Base-by-base conservation (phyloP, 2,113 vertebrate species). In the Cacatua alba region DNA sequence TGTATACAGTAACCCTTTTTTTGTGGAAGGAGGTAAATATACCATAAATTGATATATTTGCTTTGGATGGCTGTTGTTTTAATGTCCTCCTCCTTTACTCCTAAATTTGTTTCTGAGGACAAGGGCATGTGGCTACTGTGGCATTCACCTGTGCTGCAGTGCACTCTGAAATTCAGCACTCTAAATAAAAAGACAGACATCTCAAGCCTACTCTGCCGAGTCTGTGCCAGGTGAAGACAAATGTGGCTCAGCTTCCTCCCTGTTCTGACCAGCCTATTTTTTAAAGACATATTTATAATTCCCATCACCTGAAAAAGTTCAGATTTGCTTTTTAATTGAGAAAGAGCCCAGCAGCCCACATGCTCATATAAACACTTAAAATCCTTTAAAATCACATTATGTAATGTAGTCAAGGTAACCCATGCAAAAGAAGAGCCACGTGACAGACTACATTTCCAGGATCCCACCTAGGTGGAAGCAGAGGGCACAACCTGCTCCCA, bases 381-480 rank as follows among this genome's bases (percentile, higher is more conserved):
- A 70, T 37, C 6, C 15, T 78, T 84, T 71, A n/a, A 83, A 82
- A 49, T 41, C 1, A 2, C 11, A 9, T 46, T 35, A 69, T 70
- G 88, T 63, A 23, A 53, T 7, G 24, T 13, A 67, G 19, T 31
- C 17, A 64, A 57, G 39, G 25, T 29, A 68, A 60, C 2, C 11
- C 15, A 10, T 10, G 10, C 5, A 4, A 12, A 52, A 18, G 14
- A 53, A 76, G 11, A 18, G 9, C 7, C 16, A 55, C 29, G 33
- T 37, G 52, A 8, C 11, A 57, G 67, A 82, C 86, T 72, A 71
- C 60, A 18, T 78, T 92, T 96, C 76, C 85, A 90, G 82, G 31
- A 59, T 44, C 52, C 52, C n/a, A 52, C 39, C 15, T 0, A 57
- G 82, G 17, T 11, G 35, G 75, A 75, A 43, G 65, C 60, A 91